These are phyloP conservation scores for Notolabrus celidotus DNA, from an alignment of 2,797 vertebrate genomes.

Conservation along the genomic window DNA sequence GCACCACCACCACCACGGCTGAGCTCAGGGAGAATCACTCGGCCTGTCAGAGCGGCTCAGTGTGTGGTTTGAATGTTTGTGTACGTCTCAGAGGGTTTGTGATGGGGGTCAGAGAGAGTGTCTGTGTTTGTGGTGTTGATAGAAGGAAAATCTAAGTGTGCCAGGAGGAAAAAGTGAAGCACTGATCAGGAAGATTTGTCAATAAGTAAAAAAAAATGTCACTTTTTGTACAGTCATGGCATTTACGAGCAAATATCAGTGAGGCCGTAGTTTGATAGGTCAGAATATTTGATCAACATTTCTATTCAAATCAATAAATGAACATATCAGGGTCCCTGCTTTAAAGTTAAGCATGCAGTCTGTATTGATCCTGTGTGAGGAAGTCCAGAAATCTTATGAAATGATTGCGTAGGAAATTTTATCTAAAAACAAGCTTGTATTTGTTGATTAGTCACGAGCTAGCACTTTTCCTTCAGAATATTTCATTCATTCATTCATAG, in stretches of 20 bases:
- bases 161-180: slow-evolving; percentile 28
- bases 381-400: no score
- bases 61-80: slow-evolving; percentile 9
- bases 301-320: slow-evolving; percentile 5
- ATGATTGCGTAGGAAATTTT: background rate
- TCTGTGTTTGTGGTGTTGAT: slow-evolving; percentile 29
- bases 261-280: background rate
- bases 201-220: background rate
- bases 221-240: background rate
- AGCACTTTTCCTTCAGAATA: background rate
- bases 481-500: background rate
- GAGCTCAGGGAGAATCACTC: background rate
- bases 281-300: background rate
- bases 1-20: background rate
- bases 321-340: slow-evolving; percentile 1
- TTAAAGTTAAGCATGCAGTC: background rate
- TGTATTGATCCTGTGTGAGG: background rate
- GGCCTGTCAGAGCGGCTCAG: background rate
- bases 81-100: slow-evolving; percentile 42
- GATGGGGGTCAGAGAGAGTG: slow-evolving; percentile 11
- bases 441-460: slow-evolving; percentile 14
- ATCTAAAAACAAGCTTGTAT: background rate
- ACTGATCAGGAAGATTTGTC: background rate
- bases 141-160: slow-evolving; percentile 45
- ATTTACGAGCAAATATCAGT: background rate